Evolutionary conservation across 2,113 vertebrate genomes (phyloP), one percentile per base, ranked within the genome.

Genomic region (Ahaetulla prasina): DNA sequence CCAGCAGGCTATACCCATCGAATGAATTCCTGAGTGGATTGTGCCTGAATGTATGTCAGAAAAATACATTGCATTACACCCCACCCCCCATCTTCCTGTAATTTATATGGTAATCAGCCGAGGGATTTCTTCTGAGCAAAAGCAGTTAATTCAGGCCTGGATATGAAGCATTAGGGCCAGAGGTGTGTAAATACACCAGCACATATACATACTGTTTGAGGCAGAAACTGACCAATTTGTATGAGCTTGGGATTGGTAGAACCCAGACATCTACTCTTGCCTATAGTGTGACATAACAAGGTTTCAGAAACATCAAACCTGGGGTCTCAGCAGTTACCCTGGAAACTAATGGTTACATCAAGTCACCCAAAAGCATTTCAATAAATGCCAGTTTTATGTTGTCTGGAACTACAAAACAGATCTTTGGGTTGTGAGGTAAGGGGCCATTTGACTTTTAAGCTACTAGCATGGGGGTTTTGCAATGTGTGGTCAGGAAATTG

Each of bases 161-260:
- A 16, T 90, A 39, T 25, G n/a, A 53, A 84, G 18, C 35, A 9
- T 35, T 22, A 14, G 11, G 25, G 89, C n/a, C 60, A 90, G 47
- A 80, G 22, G 22, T 35, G 52, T 84, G 49, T 35, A 39, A 74
- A 74, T 23, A 50, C 6, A 39, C 7, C n/a, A 43, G 35, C 2
- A 0, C 1, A 8, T 35, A 10, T 8, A 22, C n/a, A 7, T 2
- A 43, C 20, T 18, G 25, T 50, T 43, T n/a, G 27, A 27, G 1
- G 25, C 18, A 60, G 23, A 89, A 89, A 47, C 30, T 35, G 53
- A 43, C 88, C 18, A 45, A 8, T 47, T 18, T 3, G 22, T 80
- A 80, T 39, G 54, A 23, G 2, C 11, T 14, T 57, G 9, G 55
- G 25, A 8, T 7, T 14, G 35, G 20, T 27, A 27, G 12, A 25